Percentiles rank a stretch among this genome's conserved stretches.
phyloP scores from a whole-genome alignment of 2,888 invertebrate genomes.

The Cantharis rufa region DNA sequence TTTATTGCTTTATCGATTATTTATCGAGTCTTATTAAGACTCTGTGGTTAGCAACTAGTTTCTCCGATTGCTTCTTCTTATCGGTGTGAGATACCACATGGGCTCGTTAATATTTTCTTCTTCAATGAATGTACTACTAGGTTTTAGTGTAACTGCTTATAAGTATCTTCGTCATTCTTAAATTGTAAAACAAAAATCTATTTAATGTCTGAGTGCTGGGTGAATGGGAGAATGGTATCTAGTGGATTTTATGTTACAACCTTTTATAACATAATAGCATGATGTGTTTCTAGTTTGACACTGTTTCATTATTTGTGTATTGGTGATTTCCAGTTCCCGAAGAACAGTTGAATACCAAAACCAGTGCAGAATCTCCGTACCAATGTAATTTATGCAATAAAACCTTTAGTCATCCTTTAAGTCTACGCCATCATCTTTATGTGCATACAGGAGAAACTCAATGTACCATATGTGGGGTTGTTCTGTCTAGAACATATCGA shows the following conservation, averaged over 20 bases:
- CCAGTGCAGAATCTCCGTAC: neutral
- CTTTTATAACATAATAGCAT: neutral
- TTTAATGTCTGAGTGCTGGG: neutral
- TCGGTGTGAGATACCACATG: neutral
- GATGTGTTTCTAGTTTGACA: neutral
- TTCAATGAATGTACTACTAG: too few relatives aligned
- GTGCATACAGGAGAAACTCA: conserved; percentile 1
- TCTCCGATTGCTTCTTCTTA: neutral
- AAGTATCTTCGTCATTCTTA: too few relatives aligned
- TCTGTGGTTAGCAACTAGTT: too few relatives aligned
- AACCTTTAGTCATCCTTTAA: conserved; percentile 3
- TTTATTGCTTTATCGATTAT: neutral
- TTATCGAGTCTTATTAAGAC: too few relatives aligned
- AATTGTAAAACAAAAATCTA: neutral
- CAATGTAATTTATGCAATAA: neutral
- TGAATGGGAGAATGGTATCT: neutral
- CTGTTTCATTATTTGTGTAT: neutral
- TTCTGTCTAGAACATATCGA: neutral
- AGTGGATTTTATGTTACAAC: neutral
- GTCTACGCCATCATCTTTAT: conserved; percentile 2
- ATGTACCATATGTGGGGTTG: neutral
- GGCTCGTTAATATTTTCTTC: too few relatives aligned
- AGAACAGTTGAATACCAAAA: neutral
- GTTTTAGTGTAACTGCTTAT: too few relatives aligned
- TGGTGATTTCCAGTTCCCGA: neutral